phyloP scores from a whole-genome alignment of 2,888 invertebrate genomes.

The Thelaira solivaga region DNA sequence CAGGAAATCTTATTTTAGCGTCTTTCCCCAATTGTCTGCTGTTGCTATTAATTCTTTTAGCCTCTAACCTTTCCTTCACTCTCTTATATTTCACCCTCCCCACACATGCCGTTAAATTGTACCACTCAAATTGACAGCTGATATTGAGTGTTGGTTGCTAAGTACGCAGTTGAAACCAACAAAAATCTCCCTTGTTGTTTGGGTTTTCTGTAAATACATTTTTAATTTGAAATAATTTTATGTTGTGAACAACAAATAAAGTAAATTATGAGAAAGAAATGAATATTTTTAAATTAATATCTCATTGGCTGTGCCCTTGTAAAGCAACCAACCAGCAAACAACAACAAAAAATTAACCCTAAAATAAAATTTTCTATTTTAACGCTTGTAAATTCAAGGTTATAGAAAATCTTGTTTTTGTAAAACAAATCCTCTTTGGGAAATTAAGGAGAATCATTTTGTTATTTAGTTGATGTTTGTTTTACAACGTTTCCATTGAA shows the following conservation, averaged over 20 bases:
- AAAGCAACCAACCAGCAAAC: too few relatives aligned
- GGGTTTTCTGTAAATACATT: background rate
- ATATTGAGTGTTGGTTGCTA: slow-evolving; percentile 9
- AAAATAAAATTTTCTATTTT: slow-evolving; percentile 3
- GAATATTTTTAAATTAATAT: slow-evolving; percentile 30
- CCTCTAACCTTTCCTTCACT: too few relatives aligned
- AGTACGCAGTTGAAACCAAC: background rate
- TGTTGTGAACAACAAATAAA: background rate
- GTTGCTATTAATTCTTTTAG: too few relatives aligned
- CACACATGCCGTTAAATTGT: background rate
- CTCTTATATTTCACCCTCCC: background rate
- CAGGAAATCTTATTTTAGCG: too few relatives aligned
- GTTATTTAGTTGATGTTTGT: background rate
- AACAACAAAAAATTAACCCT: slow-evolving; percentile 21
- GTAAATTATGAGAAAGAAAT: background rate
- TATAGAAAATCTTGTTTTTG: too few relatives aligned
- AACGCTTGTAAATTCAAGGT: slow-evolving; percentile 36
- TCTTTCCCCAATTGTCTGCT: too few relatives aligned
- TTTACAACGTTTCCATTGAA: too few relatives aligned
- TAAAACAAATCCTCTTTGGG: background rate
- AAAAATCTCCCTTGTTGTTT: background rate
- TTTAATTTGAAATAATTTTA: background rate
- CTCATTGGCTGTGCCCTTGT: too few relatives aligned
- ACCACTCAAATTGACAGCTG: slow-evolving; percentile 47
- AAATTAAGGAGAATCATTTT: background rate